A percentile compares a stretch with the other conserved stretches of the same genome.
Conservation (phyloP, 2,888 invertebrate species). For the Cancer borealis region DNA sequence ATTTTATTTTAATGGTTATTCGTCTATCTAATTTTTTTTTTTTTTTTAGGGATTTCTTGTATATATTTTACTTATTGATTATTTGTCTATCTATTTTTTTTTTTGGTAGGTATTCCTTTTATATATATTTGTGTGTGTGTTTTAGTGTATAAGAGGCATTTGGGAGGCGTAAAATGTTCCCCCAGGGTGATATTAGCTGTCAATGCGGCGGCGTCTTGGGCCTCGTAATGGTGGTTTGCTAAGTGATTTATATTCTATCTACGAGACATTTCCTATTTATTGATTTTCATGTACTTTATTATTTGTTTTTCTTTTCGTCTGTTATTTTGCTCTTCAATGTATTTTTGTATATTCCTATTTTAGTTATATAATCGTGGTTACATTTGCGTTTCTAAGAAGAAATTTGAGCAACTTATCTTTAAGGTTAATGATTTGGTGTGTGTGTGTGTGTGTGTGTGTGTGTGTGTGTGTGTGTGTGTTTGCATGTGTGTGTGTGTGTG, state of each 20-base stretch:
- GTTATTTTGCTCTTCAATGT: not conserved
- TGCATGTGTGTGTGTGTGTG: not conserved
- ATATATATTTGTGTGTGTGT: not conserved
- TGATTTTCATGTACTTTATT: not conserved
- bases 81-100: not conserved
- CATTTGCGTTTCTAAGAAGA: too few species aligned
- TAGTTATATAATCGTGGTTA: not conserved
- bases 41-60: too few species aligned
- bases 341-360: not conserved
- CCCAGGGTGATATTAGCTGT: not conserved
- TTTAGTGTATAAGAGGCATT: not conserved
- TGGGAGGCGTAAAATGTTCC: not conserved
- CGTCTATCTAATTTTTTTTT: too few species aligned
- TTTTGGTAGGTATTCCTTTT: not conserved
- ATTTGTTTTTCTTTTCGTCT: not conserved
- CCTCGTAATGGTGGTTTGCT: not conserved
- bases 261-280: not conserved
- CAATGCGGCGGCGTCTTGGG: not conserved
- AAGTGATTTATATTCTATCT: not conserved
- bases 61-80: too few species aligned
- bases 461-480: not conserved
- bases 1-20: too few species aligned
- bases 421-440: not conserved
- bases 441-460: conserved; percentile 12
- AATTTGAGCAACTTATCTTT: not conserved